Conservation (phyloP, 2,113 vertebrate genomes). For the Puma concolor region DNA sequence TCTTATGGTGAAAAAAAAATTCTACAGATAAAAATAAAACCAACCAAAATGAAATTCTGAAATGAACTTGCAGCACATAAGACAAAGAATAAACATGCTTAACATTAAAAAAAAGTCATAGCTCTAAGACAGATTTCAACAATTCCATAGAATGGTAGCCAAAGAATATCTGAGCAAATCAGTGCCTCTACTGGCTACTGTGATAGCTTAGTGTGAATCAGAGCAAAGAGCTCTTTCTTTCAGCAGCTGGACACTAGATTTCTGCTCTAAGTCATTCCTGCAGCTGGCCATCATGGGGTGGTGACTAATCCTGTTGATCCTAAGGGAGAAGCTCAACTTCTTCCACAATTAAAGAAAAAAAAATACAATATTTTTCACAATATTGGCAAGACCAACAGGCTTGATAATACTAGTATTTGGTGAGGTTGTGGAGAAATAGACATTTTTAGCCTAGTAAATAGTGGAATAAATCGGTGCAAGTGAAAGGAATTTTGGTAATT, state of each 20-base stretch:
- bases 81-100: neutral
- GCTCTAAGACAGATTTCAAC: neutral
- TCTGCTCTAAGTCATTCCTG: neutral
- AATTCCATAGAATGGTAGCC: neutral
- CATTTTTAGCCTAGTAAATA: neutral
- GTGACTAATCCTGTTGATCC: neutral
- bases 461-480: neutral
- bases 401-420: neutral
- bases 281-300: accelerated
- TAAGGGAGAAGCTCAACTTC: neutral
- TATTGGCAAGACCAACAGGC: neutral
- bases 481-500: neutral
- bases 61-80: neutral
- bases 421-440: neutral
- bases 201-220: neutral
- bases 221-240: neutral
- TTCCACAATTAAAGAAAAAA: neutral
- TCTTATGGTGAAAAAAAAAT: neutral
- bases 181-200: neutral
- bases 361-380: neutral
- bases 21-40: neutral
- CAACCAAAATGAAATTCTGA: neutral
- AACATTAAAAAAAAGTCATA: neutral
- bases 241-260: neutral
- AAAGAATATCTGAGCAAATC: neutral